Evolutionary conservation across 2,113 vertebrate genomes (phyloP).

Genomic region (Petrocephalus zakoni): DNA sequence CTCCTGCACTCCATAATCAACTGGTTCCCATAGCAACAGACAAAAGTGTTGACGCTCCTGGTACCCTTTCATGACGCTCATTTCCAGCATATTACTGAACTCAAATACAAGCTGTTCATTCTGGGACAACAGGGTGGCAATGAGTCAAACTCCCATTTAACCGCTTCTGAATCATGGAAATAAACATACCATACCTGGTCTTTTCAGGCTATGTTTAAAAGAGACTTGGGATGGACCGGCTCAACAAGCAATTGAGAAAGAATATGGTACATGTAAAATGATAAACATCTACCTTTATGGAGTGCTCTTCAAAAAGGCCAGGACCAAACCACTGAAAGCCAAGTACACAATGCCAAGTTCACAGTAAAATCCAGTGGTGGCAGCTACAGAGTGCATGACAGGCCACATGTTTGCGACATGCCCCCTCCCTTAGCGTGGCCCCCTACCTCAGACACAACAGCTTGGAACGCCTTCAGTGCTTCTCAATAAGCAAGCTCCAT

Average conservation of each 20-base stretch:
- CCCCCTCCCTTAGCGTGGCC: neutral
- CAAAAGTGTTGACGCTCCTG: neutral
- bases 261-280: neutral
- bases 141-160: neutral
- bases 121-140: neutral
- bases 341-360: neutral
- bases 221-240: neutral
- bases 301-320: neutral
- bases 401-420: neutral
- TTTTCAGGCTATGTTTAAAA: neutral
- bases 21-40: constrained; percentile 18
- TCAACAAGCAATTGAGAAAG: neutral
- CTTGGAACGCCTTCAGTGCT: neutral
- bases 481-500: neutral
- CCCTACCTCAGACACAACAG: neutral
- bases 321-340: neutral
- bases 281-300: neutral
- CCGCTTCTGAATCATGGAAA: neutral
- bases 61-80: neutral
- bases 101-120: neutral
- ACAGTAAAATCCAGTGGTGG: neutral
- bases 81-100: neutral
- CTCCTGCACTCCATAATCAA: neutral
- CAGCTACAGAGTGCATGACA: neutral
- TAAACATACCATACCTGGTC: neutral